Conservation (phyloP, 1,140 invertebrate species). For the Chironomus striatipennis region DNA sequence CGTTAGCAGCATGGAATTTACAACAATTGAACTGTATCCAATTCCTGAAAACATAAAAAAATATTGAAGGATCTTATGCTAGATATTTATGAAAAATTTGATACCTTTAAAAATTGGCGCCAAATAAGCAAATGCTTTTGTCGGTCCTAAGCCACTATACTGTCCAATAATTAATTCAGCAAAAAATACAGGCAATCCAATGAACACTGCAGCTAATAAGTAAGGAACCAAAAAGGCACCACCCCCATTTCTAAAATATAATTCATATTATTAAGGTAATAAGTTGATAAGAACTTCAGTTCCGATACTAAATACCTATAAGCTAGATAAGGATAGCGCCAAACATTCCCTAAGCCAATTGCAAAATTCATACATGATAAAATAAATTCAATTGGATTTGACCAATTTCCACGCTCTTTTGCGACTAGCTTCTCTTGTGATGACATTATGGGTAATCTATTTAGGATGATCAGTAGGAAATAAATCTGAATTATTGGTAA, state of each 20-base stretch:
- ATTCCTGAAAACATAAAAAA: no score
- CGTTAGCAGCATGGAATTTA: conserved; percentile 72
- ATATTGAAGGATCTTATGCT: no score
- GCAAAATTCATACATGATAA: conserved; percentile 63
- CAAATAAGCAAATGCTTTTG: conserved; percentile 56
- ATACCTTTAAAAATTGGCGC: conserved; percentile 83
- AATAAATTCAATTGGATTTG: conserved; percentile 60
- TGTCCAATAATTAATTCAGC: conserved; percentile 83
- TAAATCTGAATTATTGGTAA: no score
- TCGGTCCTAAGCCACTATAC: conserved; percentile 75
- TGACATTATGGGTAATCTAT: no score
- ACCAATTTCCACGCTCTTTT: conserved; percentile 46
- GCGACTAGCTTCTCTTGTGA: background rate
- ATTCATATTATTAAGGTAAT: no score
- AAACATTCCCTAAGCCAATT: conserved; percentile 71
- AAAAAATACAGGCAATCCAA: conserved; percentile 82
- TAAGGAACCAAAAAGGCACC: conserved; percentile 69
- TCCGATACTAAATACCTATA: conserved; percentile 38
- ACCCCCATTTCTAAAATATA: conserved; percentile 37
- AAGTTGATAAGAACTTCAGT: no score
- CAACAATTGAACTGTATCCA: conserved; percentile 72
- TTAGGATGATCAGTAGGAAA: no score
- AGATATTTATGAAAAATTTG: background rate
- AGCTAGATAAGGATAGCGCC: conserved; percentile 72
- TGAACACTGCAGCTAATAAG: conserved; percentile 62